Conservation (phyloP, 2,113 vertebrate genomes). For the Monopterus albus region DNA sequence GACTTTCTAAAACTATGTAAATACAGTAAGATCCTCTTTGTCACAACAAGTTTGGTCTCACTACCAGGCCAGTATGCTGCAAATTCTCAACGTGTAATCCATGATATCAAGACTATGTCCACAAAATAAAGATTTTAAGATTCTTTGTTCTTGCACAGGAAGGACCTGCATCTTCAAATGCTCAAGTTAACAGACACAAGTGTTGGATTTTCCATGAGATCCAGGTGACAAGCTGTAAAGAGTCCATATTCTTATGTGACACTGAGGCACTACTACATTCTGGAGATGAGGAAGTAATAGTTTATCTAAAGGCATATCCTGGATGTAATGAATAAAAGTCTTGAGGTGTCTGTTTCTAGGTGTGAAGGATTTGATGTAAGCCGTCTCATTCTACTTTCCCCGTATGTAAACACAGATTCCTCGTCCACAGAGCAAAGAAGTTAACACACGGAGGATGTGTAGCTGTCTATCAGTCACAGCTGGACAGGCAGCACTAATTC, state of each 20-base stretch:
- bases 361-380: constrained; percentile 11
- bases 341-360: constrained; percentile 34
- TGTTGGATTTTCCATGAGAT: constrained; percentile 46
- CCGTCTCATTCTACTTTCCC: constrained; percentile 21
- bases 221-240: constrained; percentile 44
- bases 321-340: constrained; percentile 38
- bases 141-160: constrained; percentile 22
- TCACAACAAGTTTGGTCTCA: constrained; percentile 59
- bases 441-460: constrained; percentile 22
- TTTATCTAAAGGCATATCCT: constrained; percentile 63
- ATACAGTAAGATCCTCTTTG: constrained; percentile 4
- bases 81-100: not conserved
- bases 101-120: not conserved
- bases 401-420: constrained; percentile 28
- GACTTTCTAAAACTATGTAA: constrained; percentile 13
- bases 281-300: constrained; percentile 45
- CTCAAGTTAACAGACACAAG: constrained; percentile 56
- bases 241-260: constrained; percentile 37
- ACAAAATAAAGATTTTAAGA: not conserved
- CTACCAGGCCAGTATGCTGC: not conserved
- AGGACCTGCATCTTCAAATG: constrained; percentile 15
- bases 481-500: constrained; percentile 37
- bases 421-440: constrained; percentile 25
- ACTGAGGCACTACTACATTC: constrained; percentile 54
- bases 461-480: constrained; percentile 43